phyloP scores from a whole-genome alignment of 2,113 vertebrate genomes.

The Dascyllus trimaculatus region DNA sequence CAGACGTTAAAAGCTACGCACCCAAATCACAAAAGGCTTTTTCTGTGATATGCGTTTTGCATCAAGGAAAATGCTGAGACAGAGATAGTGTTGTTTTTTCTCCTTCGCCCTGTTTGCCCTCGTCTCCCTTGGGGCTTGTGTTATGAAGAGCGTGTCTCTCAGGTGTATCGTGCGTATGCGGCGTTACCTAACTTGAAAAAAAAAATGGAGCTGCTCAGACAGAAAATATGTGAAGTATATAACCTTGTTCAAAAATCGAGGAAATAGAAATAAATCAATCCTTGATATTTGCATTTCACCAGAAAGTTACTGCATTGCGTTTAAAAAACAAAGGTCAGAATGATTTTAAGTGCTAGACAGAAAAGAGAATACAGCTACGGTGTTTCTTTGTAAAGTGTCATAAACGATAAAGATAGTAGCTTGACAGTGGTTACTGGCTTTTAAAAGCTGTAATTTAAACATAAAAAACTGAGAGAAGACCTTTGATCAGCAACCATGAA shows the following conservation, averaged over 20 bases:
- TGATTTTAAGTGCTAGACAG: neutral
- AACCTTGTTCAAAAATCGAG: conserved; percentile 13
- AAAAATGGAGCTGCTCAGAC: neutral
- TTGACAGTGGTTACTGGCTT: neutral
- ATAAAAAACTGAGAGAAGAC: neutral
- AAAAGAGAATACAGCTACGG: neutral
- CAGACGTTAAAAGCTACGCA: conserved; percentile 51
- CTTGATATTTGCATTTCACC: neutral
- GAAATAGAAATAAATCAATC: neutral
- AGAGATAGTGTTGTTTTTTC: conserved; percentile 12
- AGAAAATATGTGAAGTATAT: neutral
- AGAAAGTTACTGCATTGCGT: neutral
- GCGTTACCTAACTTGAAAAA: neutral
- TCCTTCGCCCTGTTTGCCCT: conserved; percentile 18
- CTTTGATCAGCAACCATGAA: neutral
- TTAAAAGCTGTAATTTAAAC: neutral
- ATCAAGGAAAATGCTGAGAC: conserved; percentile 59
- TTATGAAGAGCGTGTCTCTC: conserved; percentile 22
- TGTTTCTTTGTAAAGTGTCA: neutral
- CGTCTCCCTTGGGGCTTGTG: neutral
- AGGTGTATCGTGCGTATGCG: neutral
- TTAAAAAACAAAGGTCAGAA: neutral
- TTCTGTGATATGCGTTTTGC: conserved; percentile 51
- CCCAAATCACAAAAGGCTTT: conserved; percentile 46
- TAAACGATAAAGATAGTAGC: neutral